These are phyloP conservation scores for Sigmodon hispidus DNA, from an alignment of 2,113 vertebrate genomes.

Conservation along the genomic window DNA sequence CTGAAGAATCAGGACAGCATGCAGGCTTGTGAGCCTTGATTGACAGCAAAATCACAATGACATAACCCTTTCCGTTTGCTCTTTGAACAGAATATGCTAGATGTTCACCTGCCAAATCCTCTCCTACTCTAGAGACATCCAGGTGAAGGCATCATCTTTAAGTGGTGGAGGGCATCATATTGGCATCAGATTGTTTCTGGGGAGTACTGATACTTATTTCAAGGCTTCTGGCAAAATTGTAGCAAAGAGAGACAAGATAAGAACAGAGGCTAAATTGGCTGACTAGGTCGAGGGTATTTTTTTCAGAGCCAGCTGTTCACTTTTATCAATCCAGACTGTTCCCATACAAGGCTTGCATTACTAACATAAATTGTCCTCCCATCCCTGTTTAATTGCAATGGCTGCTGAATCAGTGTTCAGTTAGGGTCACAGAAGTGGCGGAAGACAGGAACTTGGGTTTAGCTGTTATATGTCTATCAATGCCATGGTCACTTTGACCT, in stretches of 20 bases:
- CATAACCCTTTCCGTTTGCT: slow-evolving; percentile 54
- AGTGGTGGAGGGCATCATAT: background rate
- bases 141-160: background rate
- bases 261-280: background rate
- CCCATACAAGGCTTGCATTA: fast-evolving
- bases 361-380: background rate
- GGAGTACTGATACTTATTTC: background rate
- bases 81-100: background rate
- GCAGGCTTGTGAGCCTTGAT: background rate
- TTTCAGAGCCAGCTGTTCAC: background rate
- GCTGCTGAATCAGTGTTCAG: background rate
- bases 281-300: background rate
- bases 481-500: background rate
- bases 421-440: background rate
- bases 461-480: background rate
- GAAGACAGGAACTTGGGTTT: background rate
- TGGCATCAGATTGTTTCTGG: background rate
- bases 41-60: slow-evolving; percentile 15
- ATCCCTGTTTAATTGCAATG: background rate
- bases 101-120: background rate
- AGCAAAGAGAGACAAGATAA: background rate
- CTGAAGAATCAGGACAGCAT: background rate
- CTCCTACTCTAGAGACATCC: background rate
- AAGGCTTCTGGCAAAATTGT: background rate
- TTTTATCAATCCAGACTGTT: background rate